Conservation (phyloP, 2,888 invertebrate species). For the Drosophila greeni region DNA sequence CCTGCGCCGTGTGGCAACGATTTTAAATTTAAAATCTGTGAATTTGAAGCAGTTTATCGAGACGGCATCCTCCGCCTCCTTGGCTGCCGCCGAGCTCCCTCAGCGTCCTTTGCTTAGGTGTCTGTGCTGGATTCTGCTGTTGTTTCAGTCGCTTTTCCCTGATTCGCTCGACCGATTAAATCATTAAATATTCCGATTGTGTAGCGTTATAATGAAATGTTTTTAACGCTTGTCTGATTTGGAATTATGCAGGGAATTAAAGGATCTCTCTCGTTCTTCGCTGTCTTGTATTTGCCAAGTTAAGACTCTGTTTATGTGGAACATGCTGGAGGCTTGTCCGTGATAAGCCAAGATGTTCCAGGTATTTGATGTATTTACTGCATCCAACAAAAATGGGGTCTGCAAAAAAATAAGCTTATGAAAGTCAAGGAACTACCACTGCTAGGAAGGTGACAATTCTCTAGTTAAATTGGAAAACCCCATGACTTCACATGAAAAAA, state of each 20-base stretch:
- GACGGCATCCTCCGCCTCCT: conserved; percentile 11
- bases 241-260: conserved; percentile 78
- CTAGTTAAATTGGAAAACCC: not conserved
- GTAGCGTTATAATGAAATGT: conserved; percentile 79
- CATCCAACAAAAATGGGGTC: not conserved
- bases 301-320: conserved; percentile 41
- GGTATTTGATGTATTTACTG: conserved; percentile 30
- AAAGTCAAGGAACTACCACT: not conserved
- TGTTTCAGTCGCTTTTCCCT: conserved; percentile 28
- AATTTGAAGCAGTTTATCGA: conserved; percentile 77
- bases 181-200: conserved; percentile 79
- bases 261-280: conserved; percentile 55
- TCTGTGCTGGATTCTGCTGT: conserved; percentile 46
- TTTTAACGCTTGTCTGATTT: conserved; percentile 78
- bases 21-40: conserved; percentile 77
- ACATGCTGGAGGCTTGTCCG: conserved; percentile 46
- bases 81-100: conserved; percentile 5
- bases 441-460: not conserved
- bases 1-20: conserved; percentile 58
- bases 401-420: not conserved
- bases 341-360: conserved; percentile 43
- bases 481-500: no score
- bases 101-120: conserved; percentile 61
- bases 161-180: conserved; percentile 72
- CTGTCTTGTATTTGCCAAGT: conserved; percentile 52